These are phyloP conservation scores for Tetragonula carbonaria DNA, from an alignment of 2,888 invertebrate genomes.

Conservation along the genomic window DNA sequence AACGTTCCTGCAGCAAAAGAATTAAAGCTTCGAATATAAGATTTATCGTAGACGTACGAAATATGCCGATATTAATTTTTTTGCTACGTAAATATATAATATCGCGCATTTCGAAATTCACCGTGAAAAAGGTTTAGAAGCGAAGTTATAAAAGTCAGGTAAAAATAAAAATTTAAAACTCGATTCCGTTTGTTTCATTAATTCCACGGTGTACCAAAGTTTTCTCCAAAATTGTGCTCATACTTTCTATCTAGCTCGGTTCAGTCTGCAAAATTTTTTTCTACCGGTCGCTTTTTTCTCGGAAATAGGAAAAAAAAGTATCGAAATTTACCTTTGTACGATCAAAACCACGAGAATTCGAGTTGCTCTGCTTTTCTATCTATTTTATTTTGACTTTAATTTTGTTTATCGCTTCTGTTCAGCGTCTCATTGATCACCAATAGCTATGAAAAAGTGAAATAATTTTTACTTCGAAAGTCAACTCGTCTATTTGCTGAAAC, in stretches of 20 bases:
- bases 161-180: background rate
- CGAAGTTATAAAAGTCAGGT: too few species aligned
- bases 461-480: background rate
- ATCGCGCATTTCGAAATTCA: background rate
- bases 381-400: background rate
- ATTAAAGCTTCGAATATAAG: background rate
- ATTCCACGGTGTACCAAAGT: background rate
- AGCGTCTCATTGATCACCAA: background rate
- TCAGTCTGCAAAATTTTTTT: background rate
- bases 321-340: background rate
- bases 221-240: too few species aligned
- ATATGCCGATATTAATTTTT: background rate
- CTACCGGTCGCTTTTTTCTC: background rate
- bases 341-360: background rate
- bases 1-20: background rate
- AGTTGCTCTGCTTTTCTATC: background rate
- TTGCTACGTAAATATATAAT: background rate
- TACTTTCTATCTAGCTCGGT: background rate
- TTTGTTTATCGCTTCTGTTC: background rate
- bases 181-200: background rate
- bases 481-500: slow-evolving; percentile 8
- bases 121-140: background rate
- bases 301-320: background rate
- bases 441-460: background rate
- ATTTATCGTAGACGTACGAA: background rate